phyloP scores from a whole-genome alignment of 2,888 invertebrate genomes.

The Metalampra italica region DNA sequence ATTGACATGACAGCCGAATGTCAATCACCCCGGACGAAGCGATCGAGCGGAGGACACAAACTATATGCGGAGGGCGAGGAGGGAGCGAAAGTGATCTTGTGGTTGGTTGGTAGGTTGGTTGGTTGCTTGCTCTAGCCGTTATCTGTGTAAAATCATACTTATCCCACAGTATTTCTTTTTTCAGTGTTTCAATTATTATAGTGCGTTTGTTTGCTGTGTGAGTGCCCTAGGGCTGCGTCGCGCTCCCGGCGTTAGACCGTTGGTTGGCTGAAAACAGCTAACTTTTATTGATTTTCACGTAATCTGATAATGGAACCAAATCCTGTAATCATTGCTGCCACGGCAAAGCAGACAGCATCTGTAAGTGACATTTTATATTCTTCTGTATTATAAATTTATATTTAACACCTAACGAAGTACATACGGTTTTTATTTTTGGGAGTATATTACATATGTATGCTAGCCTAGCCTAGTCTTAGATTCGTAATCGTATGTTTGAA shows the following conservation, averaged over 20 bases:
- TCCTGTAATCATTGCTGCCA: slow-evolving; percentile 90
- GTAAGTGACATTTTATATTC: slow-evolving; percentile 71
- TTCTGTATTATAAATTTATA: slow-evolving; percentile 1
- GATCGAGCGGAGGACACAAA: too few relatives aligned
- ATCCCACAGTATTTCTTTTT: neutral
- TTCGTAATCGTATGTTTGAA: slow-evolving; percentile 10
- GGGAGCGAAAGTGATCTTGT: too few relatives aligned
- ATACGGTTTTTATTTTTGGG: too few relatives aligned
- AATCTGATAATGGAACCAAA: slow-evolving; percentile 72
- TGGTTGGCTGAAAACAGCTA: neutral
- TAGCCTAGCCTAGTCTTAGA: too few relatives aligned
- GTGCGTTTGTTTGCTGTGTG: neutral
- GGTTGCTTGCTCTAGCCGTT: too few relatives aligned
- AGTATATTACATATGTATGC: too few relatives aligned
- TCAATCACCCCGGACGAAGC: too few relatives aligned
- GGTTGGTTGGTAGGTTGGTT: too few relatives aligned
- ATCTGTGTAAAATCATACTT: too few relatives aligned
- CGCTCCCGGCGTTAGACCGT: neutral
- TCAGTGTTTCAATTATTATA: neutral
- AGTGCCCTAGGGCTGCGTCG: neutral
- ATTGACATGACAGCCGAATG: too few relatives aligned
- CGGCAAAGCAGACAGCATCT: slow-evolving; percentile 91
- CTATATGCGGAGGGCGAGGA: too few relatives aligned
- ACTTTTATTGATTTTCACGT: slow-evolving; percentile 42
- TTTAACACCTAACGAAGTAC: neutral